Evolutionary conservation across 2,797 vertebrate genomes (phyloP), one percentile per base, ranked within the genome.

Genomic region (Melanotaenia trifasciata): DNA sequence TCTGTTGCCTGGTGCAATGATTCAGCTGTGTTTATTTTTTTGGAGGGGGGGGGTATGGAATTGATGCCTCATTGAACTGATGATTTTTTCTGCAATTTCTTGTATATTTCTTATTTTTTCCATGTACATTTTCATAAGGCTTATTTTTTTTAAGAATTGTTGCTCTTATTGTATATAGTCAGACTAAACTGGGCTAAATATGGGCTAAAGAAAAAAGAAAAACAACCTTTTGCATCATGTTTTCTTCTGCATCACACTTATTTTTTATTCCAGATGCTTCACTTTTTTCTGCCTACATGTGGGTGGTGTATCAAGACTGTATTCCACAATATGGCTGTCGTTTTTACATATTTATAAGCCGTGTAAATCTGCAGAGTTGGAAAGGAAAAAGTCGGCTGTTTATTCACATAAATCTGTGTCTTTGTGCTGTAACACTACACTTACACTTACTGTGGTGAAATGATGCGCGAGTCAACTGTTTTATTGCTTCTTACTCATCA

Each of bases 141-240:
- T 88, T 70, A 90, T 86, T 92, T 91, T 88, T 74, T 86, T 85
- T 84, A 88, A 68, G 53, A 75, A 50, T 50, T 84, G 64, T 65
- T 84, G 67, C 63, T 72, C 74, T 71, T 84, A 69, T 83, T 90
- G 86, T 90, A 88, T 50, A 89, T 81, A 77, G 81, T 86, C 18
- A 78, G 5, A 58, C 47, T 47, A 28, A 81, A 78, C 72, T 77
- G 64, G 18, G 16, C 65, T n/a, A n/a, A n/a, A n/a, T n/a, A n/a
- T n/a, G n/a, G n/a, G n/a, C n/a, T n/a, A n/a, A n/a, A 61, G 12
- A 36, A 12, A 43, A 35, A 16, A 30, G 1, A 13, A 43, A 8
- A 50, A n/a, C 38, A 50, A 22, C 20, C 13, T 40, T 73, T 40
- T 71, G 16, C 74, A 30, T 79, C n/a, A 28, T 12, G 20, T 74